Percentiles rank a stretch among this genome's conserved stretches.
Evolutionary conservation across 2,797 vertebrate species (phyloP).

Genomic region (Acanthurus lineatus): DNA sequence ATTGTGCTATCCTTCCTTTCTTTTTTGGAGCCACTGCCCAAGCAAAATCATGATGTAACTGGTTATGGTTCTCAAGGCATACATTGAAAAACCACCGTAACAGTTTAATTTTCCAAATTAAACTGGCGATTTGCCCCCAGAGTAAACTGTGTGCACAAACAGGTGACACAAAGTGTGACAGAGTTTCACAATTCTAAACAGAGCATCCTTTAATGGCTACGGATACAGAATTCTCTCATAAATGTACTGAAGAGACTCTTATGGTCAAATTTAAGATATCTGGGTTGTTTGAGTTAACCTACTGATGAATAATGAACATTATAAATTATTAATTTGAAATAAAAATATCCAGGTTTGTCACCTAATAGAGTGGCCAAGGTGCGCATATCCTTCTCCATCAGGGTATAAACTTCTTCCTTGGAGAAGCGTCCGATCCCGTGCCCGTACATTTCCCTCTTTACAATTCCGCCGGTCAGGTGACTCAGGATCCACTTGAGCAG

Average conservation of each 20-base stretch:
- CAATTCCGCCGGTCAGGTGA: conserved; percentile 94
- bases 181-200: neutral
- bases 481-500: conserved; percentile 97
- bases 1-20: neutral
- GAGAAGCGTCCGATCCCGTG: conserved; percentile 98
- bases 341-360: conserved; percentile 18
- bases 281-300: neutral
- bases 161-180: neutral
- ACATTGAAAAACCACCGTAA: neutral
- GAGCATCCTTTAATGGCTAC: neutral
- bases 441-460: conserved; percentile 97
- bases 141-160: neutral
- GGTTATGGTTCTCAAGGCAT: conserved; percentile 3
- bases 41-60: neutral
- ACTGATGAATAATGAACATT: neutral
- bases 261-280: neutral
- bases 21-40: neutral
- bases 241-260: neutral
- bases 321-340: neutral
- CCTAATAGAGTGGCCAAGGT: conserved; percentile 91
- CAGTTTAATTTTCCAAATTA: neutral
- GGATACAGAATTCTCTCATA: neutral
- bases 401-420: conserved; percentile 92
- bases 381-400: conserved; percentile 99
- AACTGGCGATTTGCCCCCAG: neutral